Evolutionary conservation across 2,888 invertebrate genomes (phyloP), one percentile per base, ranked within the genome.

Genomic region (Gandaritis pyraliata): DNA sequence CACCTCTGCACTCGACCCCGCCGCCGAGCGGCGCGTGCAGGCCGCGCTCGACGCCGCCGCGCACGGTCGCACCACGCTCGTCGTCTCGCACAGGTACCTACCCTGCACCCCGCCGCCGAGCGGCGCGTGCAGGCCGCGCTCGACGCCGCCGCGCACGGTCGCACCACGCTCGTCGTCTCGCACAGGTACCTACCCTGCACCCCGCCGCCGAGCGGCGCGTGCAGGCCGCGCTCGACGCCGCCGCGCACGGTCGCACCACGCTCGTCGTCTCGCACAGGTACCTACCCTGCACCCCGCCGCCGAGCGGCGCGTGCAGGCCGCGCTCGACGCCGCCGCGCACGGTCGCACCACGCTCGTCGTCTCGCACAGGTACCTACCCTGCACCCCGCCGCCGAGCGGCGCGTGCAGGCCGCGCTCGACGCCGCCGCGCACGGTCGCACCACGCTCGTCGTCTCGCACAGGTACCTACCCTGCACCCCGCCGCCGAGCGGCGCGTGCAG

Each of bases 1-100:
- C 0, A 97, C 97, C 0, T 96, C 97, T 0, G 97, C 97, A 0
- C 85, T 97, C 58, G 97, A 97, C 86, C 94, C 95, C 2, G 94
- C 95, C 59, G 95, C 96, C 38, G 97, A 97, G 83, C 93, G 94
- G 0, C 67, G 85, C 81, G 90, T 91, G 0, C 90, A 90, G 74
- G 87, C 88, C 0, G 91, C 91, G 0, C 82, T 97, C 50, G 97
- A 97, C 77, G 93, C 94, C 12, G 97, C 97, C 0, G 94, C 95
- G 64, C 85, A 92, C 65, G 96, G 96, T 1, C 89, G 96, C 70
- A 96, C 96, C 7, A 96, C 96, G 0, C 84, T 96, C 1, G 95
- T 96, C 10, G 95, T 96, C 0, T 95, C 96, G 0, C 96, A 96
- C 84, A 88, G 94, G 73, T 87, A 8, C 6, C 23, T 23, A 23